Percentiles rank a stretch among this genome's conserved stretches.
Evolutionary conservation across 2,797 vertebrate species (phyloP).

Genomic region (Anisognathus igniventris): DNA sequence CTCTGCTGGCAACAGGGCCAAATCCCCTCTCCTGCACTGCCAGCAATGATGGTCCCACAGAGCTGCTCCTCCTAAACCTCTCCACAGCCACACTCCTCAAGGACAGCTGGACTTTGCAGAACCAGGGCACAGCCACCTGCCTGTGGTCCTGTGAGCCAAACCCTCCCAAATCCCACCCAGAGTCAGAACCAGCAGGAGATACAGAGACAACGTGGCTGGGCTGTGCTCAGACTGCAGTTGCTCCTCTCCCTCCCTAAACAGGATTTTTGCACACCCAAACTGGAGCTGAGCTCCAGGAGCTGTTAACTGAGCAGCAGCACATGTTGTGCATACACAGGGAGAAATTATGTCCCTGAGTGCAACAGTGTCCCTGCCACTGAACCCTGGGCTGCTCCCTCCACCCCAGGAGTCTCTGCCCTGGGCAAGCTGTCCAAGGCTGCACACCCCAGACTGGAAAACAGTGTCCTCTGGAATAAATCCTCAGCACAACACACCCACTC

Average conservation of each 20-base stretch:
- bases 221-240: neutral
- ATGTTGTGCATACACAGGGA: neutral
- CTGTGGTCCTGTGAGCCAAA: accelerated
- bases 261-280: neutral
- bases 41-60: neutral
- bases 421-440: neutral
- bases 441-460: neutral
- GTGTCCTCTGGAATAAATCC: neutral
- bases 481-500: neutral
- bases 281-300: neutral
- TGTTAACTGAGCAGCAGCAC: neutral
- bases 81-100: accelerated
- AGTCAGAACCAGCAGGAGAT: neutral
- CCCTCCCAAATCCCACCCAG: neutral
- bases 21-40: neutral
- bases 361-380: neutral
- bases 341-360: neutral
- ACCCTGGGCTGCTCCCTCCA: neutral
- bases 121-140: accelerated
- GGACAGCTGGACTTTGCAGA: neutral
- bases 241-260: neutral
- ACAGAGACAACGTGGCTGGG: accelerated
- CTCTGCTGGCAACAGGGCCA: neutral
- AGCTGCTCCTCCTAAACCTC: neutral
- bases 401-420: neutral